These are phyloP conservation scores for Anorthoa munda DNA, from an alignment of 2,888 invertebrate genomes.

Conservation along the genomic window DNA sequence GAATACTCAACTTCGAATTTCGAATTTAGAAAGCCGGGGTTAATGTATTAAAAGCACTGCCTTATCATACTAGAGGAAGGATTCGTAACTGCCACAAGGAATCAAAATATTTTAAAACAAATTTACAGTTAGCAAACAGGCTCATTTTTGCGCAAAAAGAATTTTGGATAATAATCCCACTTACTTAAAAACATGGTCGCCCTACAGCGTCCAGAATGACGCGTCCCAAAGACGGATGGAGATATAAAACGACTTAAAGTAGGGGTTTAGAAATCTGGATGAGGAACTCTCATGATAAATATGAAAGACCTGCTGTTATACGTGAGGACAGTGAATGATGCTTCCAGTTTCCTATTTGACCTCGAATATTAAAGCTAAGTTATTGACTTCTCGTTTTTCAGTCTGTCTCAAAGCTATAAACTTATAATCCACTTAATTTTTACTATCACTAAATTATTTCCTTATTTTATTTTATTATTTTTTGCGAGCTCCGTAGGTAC, in stretches of 20 bases:
- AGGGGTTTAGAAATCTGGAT: conserved; percentile 60
- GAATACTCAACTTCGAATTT: too few species aligned
- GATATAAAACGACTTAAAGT: conserved; percentile 68
- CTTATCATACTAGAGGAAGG: too few species aligned
- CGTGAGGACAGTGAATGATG: conserved; percentile 16
- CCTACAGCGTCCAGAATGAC: conserved; percentile 34
- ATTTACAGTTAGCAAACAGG: not conserved
- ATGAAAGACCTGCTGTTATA: conserved; percentile 4
- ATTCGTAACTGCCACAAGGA: too few species aligned
- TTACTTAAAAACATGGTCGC: conserved; percentile 26
- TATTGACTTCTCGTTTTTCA: not conserved
- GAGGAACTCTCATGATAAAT: conserved; percentile 42
- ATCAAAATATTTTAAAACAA: not conserved
- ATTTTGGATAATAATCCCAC: not conserved
- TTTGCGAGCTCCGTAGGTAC: too few species aligned
- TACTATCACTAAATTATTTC: not conserved
- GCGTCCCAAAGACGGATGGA: conserved; percentile 65
- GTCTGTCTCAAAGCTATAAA: not conserved
- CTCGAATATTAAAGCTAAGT: not conserved
- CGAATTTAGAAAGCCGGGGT: too few species aligned
- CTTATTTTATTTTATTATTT: not conserved
- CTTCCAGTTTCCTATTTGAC: not conserved
- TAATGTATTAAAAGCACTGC: too few species aligned
- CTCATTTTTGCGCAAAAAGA: not conserved
- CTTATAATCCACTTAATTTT: too few species aligned